These are phyloP conservation scores for Pelmatolapia mariae DNA, from an alignment of 2,113 vertebrate species.

Conservation along the genomic window DNA sequence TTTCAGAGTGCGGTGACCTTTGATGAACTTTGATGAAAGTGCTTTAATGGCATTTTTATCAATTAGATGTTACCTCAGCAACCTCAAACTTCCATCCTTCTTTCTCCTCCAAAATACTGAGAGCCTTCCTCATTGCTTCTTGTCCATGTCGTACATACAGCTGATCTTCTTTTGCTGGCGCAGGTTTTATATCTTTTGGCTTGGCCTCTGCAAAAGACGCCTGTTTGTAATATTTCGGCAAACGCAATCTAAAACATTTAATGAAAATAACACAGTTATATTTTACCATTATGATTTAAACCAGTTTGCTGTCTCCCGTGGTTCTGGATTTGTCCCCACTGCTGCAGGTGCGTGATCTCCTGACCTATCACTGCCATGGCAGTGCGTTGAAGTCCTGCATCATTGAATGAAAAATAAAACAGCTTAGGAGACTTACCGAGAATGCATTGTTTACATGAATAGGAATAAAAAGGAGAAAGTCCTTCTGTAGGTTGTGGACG, in stretches of 20 bases:
- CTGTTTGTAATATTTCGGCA: not conserved
- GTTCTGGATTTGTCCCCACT: not conserved
- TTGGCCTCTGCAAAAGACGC: conserved; percentile 23
- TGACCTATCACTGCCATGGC: conserved; percentile 62
- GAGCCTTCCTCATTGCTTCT: conserved; percentile 63
- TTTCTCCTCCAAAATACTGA: conserved; percentile 62
- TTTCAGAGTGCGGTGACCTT: not conserved
- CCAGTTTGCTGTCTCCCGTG: not conserved
- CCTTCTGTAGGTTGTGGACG: not conserved
- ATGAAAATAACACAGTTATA: not conserved
- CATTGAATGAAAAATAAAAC: not conserved
- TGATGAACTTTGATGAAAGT: not conserved
- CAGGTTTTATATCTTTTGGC: not conserved
- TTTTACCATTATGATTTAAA: conserved; percentile 7
- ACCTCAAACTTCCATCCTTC: conserved; percentile 65
- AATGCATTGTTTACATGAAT: not conserved
- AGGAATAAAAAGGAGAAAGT: not conserved
- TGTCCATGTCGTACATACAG: conserved; percentile 61
- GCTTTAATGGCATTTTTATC: not conserved
- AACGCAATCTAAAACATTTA: not conserved
- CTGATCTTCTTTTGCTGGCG: conserved; percentile 22
- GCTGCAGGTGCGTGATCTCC: conserved; percentile 51
- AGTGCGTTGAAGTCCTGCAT: conserved; percentile 65
- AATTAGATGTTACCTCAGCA: conserved; percentile 42
- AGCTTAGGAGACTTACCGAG: not conserved